Percentiles rank a stretch among this genome's conserved stretches.
phyloP scores from a whole-genome alignment of 2,797 vertebrate species.

The Enteromius afrohamiltoni region DNA sequence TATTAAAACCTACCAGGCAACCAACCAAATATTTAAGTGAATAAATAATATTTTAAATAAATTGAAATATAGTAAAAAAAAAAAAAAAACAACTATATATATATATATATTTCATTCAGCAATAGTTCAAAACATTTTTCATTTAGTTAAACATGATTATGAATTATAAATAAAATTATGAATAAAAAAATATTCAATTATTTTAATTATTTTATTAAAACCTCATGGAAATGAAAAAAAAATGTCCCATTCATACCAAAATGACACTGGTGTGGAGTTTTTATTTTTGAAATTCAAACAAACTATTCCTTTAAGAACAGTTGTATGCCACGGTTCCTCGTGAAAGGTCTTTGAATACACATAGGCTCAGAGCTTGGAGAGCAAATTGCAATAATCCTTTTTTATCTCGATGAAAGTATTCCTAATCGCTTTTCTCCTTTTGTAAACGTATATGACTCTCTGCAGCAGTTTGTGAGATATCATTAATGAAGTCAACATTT shows the following conservation, averaged over 20 bases:
- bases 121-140: neutral
- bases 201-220: no score
- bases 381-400: conserved; percentile 24
- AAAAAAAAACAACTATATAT: neutral
- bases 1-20: neutral
- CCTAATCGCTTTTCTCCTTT: conserved; percentile 37
- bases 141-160: neutral
- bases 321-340: neutral
- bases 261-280: neutral
- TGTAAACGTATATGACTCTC: conserved; percentile 27
- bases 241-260: neutral
- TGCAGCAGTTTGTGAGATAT: conserved; percentile 42
- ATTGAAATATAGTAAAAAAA: neutral
- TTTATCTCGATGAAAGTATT: conserved; percentile 37
- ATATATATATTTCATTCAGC: neutral
- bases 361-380: conserved; percentile 12
- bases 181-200: neutral
- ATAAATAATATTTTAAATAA: neutral
- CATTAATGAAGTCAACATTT: conserved; percentile 49
- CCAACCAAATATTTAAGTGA: neutral
- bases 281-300: neutral
- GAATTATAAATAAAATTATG: neutral
- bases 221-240: neutral
- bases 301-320: conserved; percentile 6
- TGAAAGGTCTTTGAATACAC: conserved; percentile 14